Evolutionary conservation across 2,888 invertebrate species (phyloP), one percentile per base, ranked within the genome.

Genomic region (Heliconius erato): DNA sequence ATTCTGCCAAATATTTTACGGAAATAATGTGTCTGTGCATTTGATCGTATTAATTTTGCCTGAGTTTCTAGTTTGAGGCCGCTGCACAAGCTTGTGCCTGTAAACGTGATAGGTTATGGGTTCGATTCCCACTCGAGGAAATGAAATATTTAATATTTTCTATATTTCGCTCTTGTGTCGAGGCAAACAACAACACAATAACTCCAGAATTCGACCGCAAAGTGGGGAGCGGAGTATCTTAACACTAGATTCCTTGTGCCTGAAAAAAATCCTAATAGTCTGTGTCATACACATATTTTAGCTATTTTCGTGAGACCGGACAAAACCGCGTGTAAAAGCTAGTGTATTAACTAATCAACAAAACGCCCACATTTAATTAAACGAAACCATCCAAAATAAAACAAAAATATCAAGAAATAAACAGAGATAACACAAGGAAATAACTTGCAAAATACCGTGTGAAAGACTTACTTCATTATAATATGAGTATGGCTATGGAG

Each of bases 381-480:
- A 76, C n/a, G 12, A 28, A 78, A 19, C 14, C 14, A 6, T 11
- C 23, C 59, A 74, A 74, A 74, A 32, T 32, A 67, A 78, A 40
- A 26, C 0, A 23, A 77, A 63, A 67, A 28, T 16, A 23, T 23
- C 26, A 26, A 40, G 49, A 67, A 78, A 67, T 78, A 23, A 35
- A 12, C 63, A 26, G 9, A 40, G 63, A 76, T 76, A 76, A 76
- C 44, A 28, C 49, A 78, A 67, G 78, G 49, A 78, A 76, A 63
- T 35, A 40, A 63, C 71, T 80, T 78, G 82, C 83, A 78, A 81
- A 72, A 80, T 80, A 79, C 84, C 83, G 81, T 86, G 84, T 85
- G 82, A 85, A 84, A 79, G 80, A 76, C 74, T 72, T 76, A 80
- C 87, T 90, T 63, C 88, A 89, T 89, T 89, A 89, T 54, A 54